A percentile compares a stretch with the other conserved stretches of the same genome.
Evolutionary conservation across 2,113 vertebrate species (phyloP).

Genomic region (Eretmodus cyanostictus): DNA sequence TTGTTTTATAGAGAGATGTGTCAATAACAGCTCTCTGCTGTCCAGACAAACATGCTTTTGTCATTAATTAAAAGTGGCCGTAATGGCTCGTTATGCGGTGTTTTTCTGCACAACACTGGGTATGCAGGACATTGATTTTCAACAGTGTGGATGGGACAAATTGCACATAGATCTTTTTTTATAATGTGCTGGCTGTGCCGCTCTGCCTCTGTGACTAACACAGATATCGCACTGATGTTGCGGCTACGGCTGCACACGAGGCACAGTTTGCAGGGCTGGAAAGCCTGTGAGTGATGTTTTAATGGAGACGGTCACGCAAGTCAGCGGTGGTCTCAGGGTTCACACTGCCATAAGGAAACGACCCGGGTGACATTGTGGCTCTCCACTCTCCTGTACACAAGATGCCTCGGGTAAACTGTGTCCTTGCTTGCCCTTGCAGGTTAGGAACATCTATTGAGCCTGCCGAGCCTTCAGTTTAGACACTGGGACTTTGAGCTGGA

Average conservation of each 20-base stretch:
- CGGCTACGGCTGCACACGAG: neutral
- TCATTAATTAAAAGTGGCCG: neutral
- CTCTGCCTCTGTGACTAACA: conserved; percentile 7
- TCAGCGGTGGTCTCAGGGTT: conserved; percentile 25
- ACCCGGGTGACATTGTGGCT: conserved; percentile 44
- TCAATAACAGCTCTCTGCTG: conserved; percentile 27
- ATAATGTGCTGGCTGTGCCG: neutral
- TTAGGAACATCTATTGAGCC: conserved; percentile 18
- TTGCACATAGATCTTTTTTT: neutral
- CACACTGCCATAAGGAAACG: conserved; percentile 33
- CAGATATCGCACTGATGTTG: neutral
- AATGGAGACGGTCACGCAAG: conserved; percentile 22
- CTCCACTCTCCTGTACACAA: conserved; percentile 4
- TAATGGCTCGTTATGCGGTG: neutral
- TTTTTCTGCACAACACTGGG: neutral
- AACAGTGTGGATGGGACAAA: neutral
- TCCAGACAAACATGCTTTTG: neutral
- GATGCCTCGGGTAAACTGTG: conserved; percentile 19
- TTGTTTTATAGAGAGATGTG: conserved; percentile 34
- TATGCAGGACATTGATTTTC: conserved; percentile 6
- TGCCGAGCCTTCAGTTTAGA: conserved; percentile 29
- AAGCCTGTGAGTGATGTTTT: conserved; percentile 50
- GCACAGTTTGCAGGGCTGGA: conserved; percentile 1
- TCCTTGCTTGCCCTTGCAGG: conserved; percentile 66
- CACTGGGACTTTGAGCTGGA: conserved; percentile 12